Base-by-base conservation (phyloP, 2,113 vertebrate genomes). In the Oenanthe oenanthe region DNA sequence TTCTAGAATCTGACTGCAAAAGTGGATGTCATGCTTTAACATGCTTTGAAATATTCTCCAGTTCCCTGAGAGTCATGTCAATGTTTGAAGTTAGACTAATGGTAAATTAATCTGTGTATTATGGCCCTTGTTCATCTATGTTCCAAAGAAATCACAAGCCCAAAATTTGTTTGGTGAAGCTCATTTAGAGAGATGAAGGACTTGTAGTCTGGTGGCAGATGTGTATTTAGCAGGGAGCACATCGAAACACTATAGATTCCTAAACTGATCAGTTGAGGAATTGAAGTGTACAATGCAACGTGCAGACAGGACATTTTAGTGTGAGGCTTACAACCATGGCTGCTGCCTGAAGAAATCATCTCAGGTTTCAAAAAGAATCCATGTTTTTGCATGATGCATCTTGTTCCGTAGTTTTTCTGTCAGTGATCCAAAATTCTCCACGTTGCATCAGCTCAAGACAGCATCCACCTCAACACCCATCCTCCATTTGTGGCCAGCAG, bases 381-480 rank as follows among this genome's bases (percentile, higher is more conserved):
- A 32, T 7, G 14, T 5, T 83, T 86, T 47, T 76, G 38, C 20
- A 1, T 31, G 65, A n/a, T 7, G 6, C n/a, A 12, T 53, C 24
- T 45, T n/a, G 13, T 57, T 79, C 42, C 2, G 0, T 45, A 10
- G 16, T 75, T 50, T 68, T 58, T 15, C 57, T 18, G 7, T 58
- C 0, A 4, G 12, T 19, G 32, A 54, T 34, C 36, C 21, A 67
- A 36, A 79, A 78, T 47, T 54, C n/a, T 67, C 24, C 0, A 0
- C 13, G 28, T 67, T 75, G 25, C 53, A 75, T 62, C 67, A 72
- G 38, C 38, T 86, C 42, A n/a, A 31, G 57, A 14, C 21, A 75
- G 80, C 20, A 60, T 17, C 15, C 21, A 1, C 32, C n/a, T 47
- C 17, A 20, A 45, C 65, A 60, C 16, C 12, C 45, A 38, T 25